Percentiles rank a stretch among this genome's conserved stretches.
Conservation (phyloP, 2,113 vertebrate species). For the Dromas ardeola region DNA sequence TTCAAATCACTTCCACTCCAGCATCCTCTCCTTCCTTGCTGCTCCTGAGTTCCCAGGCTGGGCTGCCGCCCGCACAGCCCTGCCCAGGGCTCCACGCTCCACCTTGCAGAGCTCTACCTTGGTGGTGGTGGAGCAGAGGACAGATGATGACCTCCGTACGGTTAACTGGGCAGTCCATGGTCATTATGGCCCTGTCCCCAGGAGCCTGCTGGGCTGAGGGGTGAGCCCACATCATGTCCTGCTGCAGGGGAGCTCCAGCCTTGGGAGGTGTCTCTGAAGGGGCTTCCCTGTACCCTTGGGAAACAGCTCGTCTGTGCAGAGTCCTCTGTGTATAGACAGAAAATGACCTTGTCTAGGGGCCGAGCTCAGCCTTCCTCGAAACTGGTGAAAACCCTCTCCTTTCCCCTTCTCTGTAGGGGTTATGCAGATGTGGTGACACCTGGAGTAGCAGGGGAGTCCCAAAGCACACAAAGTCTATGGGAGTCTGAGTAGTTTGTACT, state of each 20-base stretch:
- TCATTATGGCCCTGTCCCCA: background rate
- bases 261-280: background rate
- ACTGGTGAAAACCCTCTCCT: background rate
- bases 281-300: background rate
- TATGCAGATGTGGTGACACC: background rate
- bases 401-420: background rate
- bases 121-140: background rate
- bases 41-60: conserved; percentile 74
- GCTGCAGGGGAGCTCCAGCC: background rate
- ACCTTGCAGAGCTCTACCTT: conserved; percentile 30
- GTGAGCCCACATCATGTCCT: background rate
- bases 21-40: conserved; percentile 66
- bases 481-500: background rate
- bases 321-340: background rate
- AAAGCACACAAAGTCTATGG: background rate
- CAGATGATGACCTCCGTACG: background rate
- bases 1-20: conserved; percentile 81
- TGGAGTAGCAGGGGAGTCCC: background rate
- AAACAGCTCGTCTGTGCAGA: background rate
- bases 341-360: background rate
- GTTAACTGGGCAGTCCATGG: background rate
- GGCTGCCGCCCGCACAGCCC: conserved; percentile 5
- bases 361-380: background rate
- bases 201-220: background rate
- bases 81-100: background rate